A percentile compares a stretch with the other conserved stretches of the same genome.
These are phyloP conservation scores for Agrochola macilenta DNA, from an alignment of 2,888 invertebrate species.

Conservation along the genomic window DNA sequence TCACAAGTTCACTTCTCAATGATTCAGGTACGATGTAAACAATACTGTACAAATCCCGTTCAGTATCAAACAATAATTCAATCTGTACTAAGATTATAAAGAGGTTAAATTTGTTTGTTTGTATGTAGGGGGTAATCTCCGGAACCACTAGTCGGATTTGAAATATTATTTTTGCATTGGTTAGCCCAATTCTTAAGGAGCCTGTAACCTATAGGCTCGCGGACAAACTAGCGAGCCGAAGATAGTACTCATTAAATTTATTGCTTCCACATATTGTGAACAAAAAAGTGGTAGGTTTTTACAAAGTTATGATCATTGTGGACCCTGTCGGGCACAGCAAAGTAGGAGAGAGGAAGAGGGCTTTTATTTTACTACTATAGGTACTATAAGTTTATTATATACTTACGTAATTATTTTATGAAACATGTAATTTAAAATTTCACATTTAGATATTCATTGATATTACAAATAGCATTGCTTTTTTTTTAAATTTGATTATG, in stretches of 20 bases:
- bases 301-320: neutral
- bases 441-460: no score
- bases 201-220: no score
- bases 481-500: slow-evolving; percentile 23
- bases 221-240: no score
- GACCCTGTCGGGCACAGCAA: neutral
- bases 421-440: no score
- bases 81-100: neutral
- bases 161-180: no score
- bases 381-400: no score
- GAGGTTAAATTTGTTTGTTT: no score
- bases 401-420: no score
- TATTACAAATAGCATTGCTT: no score
- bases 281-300: neutral
- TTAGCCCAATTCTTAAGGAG: no score
- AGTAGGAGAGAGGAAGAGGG: neutral
- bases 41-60: slow-evolving; percentile 11
- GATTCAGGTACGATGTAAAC: slow-evolving; percentile 29
- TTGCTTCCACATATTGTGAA: neutral
- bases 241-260: neutral
- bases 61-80: neutral
- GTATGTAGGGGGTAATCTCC: no score
- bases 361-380: neutral
- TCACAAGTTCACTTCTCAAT: slow-evolving; percentile 35
- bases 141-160: no score